Evolutionary conservation across 2,888 invertebrate genomes (phyloP).

Genomic region (Mythimna impura): DNA sequence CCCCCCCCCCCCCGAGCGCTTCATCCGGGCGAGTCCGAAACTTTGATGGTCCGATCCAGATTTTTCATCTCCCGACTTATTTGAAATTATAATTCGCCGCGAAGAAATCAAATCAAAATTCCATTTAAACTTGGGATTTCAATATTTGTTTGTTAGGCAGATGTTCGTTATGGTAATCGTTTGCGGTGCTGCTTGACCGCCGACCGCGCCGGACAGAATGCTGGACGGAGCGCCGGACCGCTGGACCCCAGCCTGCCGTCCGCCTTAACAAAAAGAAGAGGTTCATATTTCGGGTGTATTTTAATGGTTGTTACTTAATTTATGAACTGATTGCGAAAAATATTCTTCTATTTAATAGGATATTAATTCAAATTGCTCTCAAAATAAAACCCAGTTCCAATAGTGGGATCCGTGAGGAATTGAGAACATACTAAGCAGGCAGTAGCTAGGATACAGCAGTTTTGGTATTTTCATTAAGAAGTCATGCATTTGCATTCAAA

Average conservation of each 20-base stretch:
- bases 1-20: slow-evolving; percentile 34
- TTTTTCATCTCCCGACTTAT: slow-evolving; percentile 89
- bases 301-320: background rate
- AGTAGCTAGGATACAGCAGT: no score
- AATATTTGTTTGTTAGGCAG: slow-evolving; percentile 86
- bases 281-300: no score
- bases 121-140: slow-evolving; percentile 88
- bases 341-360: no score
- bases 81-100: slow-evolving; percentile 88
- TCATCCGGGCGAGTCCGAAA: slow-evolving; percentile 74
- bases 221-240: background rate
- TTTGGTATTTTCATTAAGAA: no score
- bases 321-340: no score
- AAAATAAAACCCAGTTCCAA: no score
- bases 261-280: no score
- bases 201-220: slow-evolving; percentile 14
- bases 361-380: no score
- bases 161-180: slow-evolving; percentile 75
- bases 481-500: no score
- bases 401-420: no score
- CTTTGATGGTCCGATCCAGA: slow-evolving; percentile 87
- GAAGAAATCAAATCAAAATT: slow-evolving; percentile 90
- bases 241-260: background rate
- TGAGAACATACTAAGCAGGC: no score
- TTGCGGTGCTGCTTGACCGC: slow-evolving; percentile 63